Conservation (phyloP, 2,888 invertebrate species). For the Andrena dorsata region DNA sequence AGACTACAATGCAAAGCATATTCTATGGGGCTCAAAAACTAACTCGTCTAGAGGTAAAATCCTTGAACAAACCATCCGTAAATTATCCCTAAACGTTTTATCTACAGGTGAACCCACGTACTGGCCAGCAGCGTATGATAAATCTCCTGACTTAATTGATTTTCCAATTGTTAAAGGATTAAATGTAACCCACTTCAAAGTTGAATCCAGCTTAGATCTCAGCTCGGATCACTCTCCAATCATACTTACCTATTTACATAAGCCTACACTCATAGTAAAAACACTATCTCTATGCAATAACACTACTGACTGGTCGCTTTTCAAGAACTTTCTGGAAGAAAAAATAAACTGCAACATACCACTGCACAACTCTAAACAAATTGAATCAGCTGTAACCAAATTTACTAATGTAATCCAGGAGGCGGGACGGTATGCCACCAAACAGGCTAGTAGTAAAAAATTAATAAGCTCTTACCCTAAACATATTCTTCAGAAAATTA, state of each 20-base stretch:
- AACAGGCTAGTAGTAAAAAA: background rate
- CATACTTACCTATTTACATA: background rate
- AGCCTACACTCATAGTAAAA: background rate
- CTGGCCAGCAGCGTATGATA: constrained; percentile 66
- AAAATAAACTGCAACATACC: background rate
- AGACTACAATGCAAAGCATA: constrained; percentile 66
- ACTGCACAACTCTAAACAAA: background rate
- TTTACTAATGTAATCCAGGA: background rate
- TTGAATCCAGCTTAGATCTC: background rate
- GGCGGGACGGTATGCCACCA: background rate
- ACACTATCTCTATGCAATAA: background rate
- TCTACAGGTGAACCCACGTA: constrained; percentile 68
- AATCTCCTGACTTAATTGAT: constrained; percentile 34
- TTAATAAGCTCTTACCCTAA: background rate
- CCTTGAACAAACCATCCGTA: background rate
- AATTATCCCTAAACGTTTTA: constrained; percentile 16
- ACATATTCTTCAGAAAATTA: constrained; percentile 7
- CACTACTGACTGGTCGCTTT: background rate
- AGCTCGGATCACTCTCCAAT: constrained; percentile 5
- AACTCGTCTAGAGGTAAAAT: background rate
- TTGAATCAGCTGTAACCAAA: background rate
- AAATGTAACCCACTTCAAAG: background rate
- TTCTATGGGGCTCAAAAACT: constrained; percentile 55
- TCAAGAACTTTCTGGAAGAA: background rate
- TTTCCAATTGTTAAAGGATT: constrained; percentile 12